phyloP scores from a whole-genome alignment of 1,140 invertebrate species.

The Neodiprion lecontei region DNA sequence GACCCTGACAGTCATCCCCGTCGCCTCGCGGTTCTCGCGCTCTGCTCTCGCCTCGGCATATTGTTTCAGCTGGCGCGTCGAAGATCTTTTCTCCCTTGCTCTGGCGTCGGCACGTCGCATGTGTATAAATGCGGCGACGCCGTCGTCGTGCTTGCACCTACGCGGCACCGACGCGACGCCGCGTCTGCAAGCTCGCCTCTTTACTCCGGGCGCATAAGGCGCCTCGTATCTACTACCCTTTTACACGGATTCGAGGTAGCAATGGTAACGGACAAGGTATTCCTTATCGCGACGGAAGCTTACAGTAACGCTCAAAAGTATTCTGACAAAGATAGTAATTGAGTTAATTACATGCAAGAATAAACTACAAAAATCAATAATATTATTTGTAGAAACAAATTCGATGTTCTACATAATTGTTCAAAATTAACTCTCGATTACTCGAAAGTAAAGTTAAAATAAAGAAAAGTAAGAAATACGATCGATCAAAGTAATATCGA shows the following conservation, averaged over 20 bases:
- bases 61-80: slow-evolving; percentile 2
- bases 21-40: not conserved
- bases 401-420: too few species aligned
- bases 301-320: too few species aligned
- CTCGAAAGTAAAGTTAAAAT: too few species aligned
- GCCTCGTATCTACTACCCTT: not conserved
- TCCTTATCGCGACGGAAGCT: too few species aligned
- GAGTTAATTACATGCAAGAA: too few species aligned
- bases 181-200: not conserved
- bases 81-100: not conserved
- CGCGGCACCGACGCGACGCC: not conserved
- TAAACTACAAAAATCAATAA: too few species aligned
- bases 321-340: too few species aligned
- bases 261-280: not conserved
- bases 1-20: not conserved
- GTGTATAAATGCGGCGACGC: not conserved
- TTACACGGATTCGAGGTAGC: not conserved
- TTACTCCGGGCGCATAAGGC: not conserved
- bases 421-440: too few species aligned
- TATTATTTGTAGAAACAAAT: too few species aligned
- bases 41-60: not conserved
- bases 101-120: not conserved
- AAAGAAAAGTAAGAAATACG: too few species aligned
- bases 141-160: not conserved
- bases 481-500: too few species aligned